phyloP scores from a whole-genome alignment of 2,113 vertebrate genomes.

The Oceanodroma tethys region DNA sequence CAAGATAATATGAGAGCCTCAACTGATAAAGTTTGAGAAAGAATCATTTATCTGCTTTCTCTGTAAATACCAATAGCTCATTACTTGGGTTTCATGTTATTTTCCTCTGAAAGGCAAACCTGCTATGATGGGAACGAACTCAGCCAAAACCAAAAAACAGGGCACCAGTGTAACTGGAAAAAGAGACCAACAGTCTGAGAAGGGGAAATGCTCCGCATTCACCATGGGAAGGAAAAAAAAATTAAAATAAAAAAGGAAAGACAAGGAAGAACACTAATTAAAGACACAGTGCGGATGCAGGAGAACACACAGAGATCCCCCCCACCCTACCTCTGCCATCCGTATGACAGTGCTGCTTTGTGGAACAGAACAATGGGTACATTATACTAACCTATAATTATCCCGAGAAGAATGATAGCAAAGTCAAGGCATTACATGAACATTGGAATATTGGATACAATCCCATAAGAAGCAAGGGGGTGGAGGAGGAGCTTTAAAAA shows the following conservation, averaged over 20 bases:
- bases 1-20: not conserved
- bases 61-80: not conserved
- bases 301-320: conserved; percentile 60
- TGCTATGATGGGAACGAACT: not conserved
- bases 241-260: not conserved
- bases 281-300: conserved; percentile 39
- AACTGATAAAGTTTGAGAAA: not conserved
- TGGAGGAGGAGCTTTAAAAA: conserved; percentile 51
- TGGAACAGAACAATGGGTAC: conserved; percentile 75
- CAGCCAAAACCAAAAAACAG: not conserved
- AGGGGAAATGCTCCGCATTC: not conserved
- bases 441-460: conserved; percentile 65
- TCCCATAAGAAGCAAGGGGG: conserved; percentile 59
- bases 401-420: conserved; percentile 69
- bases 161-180: not conserved
- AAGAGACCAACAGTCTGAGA: not conserved
- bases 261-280: conserved; percentile 41
- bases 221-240: not conserved
- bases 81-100: not conserved
- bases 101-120: conserved; percentile 21
- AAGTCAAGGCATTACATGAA: conserved; percentile 71
- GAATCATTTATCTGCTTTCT: not conserved
- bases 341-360: conserved; percentile 71
- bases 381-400: conserved; percentile 79
- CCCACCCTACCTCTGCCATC: conserved; percentile 31